phyloP scores from a whole-genome alignment of 2,888 invertebrate genomes.

The Axea sp. region DNA sequence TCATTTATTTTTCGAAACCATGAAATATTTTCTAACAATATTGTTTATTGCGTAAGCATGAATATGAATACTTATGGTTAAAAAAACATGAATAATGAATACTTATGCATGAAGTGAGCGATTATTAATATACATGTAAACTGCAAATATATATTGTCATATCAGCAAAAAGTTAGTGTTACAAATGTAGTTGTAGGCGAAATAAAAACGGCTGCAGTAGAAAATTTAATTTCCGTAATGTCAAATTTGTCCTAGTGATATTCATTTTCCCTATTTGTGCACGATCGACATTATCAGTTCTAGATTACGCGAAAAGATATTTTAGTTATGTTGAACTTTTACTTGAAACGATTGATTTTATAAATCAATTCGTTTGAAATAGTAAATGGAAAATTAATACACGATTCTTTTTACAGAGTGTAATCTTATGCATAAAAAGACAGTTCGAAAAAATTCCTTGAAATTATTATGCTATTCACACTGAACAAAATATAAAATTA shows the following conservation, averaged over 20 bases:
- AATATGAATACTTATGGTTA: too few species aligned
- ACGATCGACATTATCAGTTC: constrained; percentile 20
- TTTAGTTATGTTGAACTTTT: constrained; percentile 23
- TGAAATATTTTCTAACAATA: constrained; percentile 28
- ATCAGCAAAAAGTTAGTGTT: constrained; percentile 29
- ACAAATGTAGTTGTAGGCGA: constrained; percentile 34
- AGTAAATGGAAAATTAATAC: constrained; percentile 4
- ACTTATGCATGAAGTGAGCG: not conserved
- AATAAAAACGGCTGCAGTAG: constrained; percentile 18
- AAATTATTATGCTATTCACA: too few species aligned
- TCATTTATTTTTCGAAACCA: constrained; percentile 19
- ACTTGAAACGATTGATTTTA: not conserved
- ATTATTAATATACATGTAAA: constrained; percentile 46
- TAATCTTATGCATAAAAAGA: too few species aligned
- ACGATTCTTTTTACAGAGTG: too few species aligned
- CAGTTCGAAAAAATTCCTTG: too few species aligned
- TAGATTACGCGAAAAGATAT: constrained; percentile 27
- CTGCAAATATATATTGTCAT: constrained; percentile 20
- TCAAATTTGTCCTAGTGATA: constrained; percentile 43
- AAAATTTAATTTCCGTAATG: constrained; percentile 40
- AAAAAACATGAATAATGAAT: constrained; percentile 16
- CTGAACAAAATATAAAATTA: too few species aligned
- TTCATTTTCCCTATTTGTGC: constrained; percentile 29
- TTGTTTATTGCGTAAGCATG: constrained; percentile 30
- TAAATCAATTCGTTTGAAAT: constrained; percentile 9